phyloP scores from a whole-genome alignment of 2,113 vertebrate species.

The Phalacrocorax brasilianus region DNA sequence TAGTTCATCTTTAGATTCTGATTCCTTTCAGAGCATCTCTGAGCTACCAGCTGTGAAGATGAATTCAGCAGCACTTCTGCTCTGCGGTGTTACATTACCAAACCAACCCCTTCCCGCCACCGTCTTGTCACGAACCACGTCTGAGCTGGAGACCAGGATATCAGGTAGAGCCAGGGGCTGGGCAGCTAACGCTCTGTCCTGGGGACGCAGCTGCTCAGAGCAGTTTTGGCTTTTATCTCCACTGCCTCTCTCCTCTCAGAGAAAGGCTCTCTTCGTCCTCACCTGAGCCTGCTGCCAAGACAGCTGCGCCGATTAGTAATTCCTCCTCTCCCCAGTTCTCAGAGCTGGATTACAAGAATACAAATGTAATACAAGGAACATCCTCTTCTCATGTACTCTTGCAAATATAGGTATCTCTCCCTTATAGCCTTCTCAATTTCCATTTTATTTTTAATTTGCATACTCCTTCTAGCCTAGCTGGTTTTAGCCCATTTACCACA shows the following conservation, averaged over 20 bases:
- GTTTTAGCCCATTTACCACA: slow-evolving; percentile 45
- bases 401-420: background rate
- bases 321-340: background rate
- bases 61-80: background rate
- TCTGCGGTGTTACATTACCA: background rate
- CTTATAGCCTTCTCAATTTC: slow-evolving; percentile 2
- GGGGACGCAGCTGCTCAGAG: background rate
- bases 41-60: background rate
- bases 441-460: slow-evolving; percentile 28
- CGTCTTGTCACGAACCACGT: fast-evolving
- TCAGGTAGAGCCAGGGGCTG: fast-evolving
- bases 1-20: background rate
- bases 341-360: background rate
- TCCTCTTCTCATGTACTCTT: background rate
- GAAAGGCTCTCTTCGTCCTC: background rate
- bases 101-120: background rate
- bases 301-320: background rate
- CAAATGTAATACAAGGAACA: background rate
- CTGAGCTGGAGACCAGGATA: background rate
- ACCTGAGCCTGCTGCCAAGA: background rate
- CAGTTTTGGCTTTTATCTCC: background rate
- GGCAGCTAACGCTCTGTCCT: background rate
- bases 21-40: background rate
- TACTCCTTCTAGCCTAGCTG: slow-evolving; percentile 8
- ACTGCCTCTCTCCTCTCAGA: background rate